These are phyloP conservation scores for Sinocyclocheilus rhinocerous DNA, from an alignment of 2,113 vertebrate genomes.

Conservation along the genomic window DNA sequence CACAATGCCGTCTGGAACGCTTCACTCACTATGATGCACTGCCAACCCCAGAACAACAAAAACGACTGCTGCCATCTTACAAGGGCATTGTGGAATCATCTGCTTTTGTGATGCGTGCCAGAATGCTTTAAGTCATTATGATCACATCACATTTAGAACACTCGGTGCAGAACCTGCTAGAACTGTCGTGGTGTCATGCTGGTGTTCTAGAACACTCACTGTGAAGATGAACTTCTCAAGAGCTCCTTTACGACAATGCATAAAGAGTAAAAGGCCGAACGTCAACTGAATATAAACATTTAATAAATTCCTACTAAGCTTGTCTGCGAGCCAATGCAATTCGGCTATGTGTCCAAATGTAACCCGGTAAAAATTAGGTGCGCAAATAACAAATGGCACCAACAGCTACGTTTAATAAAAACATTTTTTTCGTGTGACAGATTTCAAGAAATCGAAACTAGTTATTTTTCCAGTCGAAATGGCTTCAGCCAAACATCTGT, in stretches of 20 bases:
- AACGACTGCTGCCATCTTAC: not conserved
- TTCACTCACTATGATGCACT: not conserved
- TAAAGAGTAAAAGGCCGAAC: not conserved
- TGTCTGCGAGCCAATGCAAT: not conserved
- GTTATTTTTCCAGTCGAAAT: not conserved
- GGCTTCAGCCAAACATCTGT: constrained; percentile 22
- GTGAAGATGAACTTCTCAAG: not conserved
- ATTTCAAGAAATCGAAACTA: not conserved
- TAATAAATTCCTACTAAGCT: not conserved
- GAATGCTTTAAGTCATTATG: not conserved
- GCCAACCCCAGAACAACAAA: constrained; percentile 16
- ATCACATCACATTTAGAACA: not conserved
- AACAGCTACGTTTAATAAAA: not conserved
- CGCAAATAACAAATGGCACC: not conserved
- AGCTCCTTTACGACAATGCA: not conserved
- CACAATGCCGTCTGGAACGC: not conserved
- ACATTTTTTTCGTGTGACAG: not conserved
- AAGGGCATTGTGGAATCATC: not conserved
- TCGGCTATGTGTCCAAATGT: not conserved
- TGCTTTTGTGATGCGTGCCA: not conserved
- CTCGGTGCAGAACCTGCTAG: not conserved
- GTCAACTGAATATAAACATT: constrained; percentile 3
- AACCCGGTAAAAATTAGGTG: not conserved
- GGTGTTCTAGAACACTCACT: not conserved
- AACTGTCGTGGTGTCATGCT: not conserved